phyloP scores from a whole-genome alignment of 2,797 vertebrate species.

The Chaetodon trifasciatus region DNA sequence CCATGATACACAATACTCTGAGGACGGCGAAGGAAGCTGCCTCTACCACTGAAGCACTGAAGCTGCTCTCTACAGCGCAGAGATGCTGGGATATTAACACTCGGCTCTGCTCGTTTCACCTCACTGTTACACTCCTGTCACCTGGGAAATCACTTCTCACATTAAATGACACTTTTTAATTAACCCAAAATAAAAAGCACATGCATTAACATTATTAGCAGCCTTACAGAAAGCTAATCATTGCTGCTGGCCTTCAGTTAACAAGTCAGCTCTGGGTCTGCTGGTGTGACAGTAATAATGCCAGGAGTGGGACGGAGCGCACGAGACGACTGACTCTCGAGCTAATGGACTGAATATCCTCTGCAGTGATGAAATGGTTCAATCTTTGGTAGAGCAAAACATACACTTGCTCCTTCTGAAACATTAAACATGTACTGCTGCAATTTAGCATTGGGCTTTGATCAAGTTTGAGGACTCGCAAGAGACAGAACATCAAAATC shows the following conservation, averaged over 20 bases:
- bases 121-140: slow-evolving; percentile 28
- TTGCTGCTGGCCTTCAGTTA: slow-evolving; percentile 21
- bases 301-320: slow-evolving; percentile 5
- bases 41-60: background rate
- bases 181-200: slow-evolving; percentile 29
- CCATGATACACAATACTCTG: slow-evolving; percentile 13
- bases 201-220: slow-evolving; percentile 35
- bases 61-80: slow-evolving; percentile 10
- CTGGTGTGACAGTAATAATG: slow-evolving; percentile 31
- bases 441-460: background rate
- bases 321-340: slow-evolving; percentile 2
- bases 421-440: background rate
- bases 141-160: background rate
- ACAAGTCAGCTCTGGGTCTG: slow-evolving; percentile 6
- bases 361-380: background rate
- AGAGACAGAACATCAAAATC: background rate
- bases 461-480: background rate
- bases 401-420: background rate
- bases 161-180: slow-evolving; percentile 54
- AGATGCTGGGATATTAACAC: slow-evolving; percentile 37
- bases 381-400: background rate
- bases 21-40: slow-evolving; percentile 7
- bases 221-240: slow-evolving; percentile 30
- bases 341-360: slow-evolving; percentile 1
- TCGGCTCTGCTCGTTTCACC: slow-evolving; percentile 34